Conservation (phyloP, 2,888 invertebrate species). For the Eudasyphora cyanicolor region DNA sequence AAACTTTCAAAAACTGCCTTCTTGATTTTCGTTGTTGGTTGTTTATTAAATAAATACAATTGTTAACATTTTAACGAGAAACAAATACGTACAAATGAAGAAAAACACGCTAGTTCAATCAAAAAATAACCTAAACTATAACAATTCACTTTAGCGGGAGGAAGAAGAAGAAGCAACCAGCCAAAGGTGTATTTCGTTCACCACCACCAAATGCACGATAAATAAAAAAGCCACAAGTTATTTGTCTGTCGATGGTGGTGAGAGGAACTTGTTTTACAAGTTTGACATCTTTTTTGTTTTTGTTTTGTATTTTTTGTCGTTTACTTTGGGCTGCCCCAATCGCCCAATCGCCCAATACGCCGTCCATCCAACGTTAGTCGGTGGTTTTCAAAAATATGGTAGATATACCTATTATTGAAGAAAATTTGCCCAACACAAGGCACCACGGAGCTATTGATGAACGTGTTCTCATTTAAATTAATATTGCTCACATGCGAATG, state of each 20-base stretch:
- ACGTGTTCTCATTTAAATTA: constrained; percentile 28
- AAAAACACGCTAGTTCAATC: constrained; percentile 10
- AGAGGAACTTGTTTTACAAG: constrained; percentile 58
- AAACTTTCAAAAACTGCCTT: constrained; percentile 11
- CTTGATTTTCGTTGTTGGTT: not conserved
- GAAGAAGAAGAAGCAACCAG: not conserved
- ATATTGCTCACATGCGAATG: not conserved
- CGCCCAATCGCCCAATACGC: not conserved
- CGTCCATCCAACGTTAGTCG: constrained; percentile 10
- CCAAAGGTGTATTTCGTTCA: constrained; percentile 4
- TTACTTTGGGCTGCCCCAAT: not conserved
- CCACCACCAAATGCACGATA: constrained; percentile 24
- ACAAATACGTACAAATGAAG: not conserved
- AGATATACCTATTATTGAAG: constrained; percentile 36
- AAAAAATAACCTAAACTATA: constrained; percentile 12
- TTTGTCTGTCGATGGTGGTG: constrained; percentile 8
- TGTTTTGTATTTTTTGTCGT: not conserved
- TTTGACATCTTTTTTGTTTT: constrained; percentile 51
- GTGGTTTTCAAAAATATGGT: constrained; percentile 33
- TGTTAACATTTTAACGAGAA: not conserved
- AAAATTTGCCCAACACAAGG: constrained; percentile 41
- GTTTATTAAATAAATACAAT: constrained; percentile 1
- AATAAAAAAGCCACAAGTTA: constrained; percentile 25
- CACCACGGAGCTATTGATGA: constrained; percentile 32
- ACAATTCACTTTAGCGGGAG: constrained; percentile 18